Evolutionary conservation across 2,888 invertebrate genomes (phyloP).

Genomic region (Lottia gigantea): DNA sequence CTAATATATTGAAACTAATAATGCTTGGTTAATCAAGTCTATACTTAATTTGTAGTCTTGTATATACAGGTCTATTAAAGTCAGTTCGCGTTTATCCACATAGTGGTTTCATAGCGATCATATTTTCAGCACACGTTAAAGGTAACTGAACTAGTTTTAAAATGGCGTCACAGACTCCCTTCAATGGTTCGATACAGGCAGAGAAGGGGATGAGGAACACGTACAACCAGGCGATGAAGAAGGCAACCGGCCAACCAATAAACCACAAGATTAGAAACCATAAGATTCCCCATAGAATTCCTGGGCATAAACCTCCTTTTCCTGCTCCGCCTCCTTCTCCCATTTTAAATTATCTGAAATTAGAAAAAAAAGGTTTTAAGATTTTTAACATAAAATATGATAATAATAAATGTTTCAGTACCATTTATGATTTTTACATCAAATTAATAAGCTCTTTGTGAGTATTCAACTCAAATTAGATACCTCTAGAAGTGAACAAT

Average conservation of each 20-base stretch:
- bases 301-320: constrained; percentile 44
- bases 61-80: too few species aligned
- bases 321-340: constrained; percentile 48
- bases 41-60: too few species aligned
- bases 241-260: constrained; percentile 63
- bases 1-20: too few species aligned
- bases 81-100: constrained; percentile 37
- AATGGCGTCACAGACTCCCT: constrained; percentile 58
- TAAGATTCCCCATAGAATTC: constrained; percentile 60
- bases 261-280: constrained; percentile 65
- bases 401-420: too few species aligned
- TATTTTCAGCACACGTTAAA: constrained; percentile 60
- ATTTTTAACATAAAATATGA: too few species aligned
- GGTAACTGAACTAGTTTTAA: constrained; percentile 63
- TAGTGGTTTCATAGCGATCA: constrained; percentile 62
- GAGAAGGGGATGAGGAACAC: constrained; percentile 64
- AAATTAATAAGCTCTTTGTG: too few species aligned
- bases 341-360: too few species aligned
- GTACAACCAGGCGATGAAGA: constrained; percentile 63
- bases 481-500: too few species aligned
- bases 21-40: too few species aligned
- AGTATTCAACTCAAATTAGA: too few species aligned
- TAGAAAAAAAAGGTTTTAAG: too few species aligned
- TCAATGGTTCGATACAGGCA: constrained; percentile 56
- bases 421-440: too few species aligned